Percentiles rank a stretch among this genome's conserved stretches.
phyloP scores from a whole-genome alignment of 2,797 vertebrate genomes.

The Coccyzus lansbergi region DNA sequence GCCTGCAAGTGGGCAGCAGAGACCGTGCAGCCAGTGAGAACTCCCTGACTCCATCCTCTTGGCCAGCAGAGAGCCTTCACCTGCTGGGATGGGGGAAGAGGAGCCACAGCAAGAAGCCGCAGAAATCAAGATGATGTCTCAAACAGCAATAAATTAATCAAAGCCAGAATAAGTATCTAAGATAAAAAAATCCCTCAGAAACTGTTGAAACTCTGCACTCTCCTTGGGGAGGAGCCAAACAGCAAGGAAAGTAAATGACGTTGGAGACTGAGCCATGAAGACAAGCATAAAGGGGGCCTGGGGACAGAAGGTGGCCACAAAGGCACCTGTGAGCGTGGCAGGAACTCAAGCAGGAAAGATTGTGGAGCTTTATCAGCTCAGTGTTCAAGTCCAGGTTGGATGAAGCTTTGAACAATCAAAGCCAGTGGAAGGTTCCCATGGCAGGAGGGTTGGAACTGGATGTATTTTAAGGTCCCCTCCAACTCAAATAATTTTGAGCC shows the following conservation, averaged over 20 bases:
- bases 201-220: background rate
- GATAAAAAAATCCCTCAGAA: no score
- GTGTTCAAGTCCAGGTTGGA: no score
- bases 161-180: background rate
- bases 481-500: no score
- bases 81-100: rapidly evolving
- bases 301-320: background rate
- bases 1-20: background rate
- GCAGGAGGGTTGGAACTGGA: no score
- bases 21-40: background rate
- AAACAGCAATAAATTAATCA: background rate
- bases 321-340: rapidly evolving
- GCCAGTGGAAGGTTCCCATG: no score
- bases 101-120: background rate
- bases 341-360: background rate
- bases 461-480: no score
- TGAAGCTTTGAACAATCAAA: no score
- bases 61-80: background rate
- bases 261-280: rapidly evolving
- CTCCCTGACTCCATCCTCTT: rapidly evolving
- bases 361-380: background rate
- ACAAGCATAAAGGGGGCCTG: background rate
- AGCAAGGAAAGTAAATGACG: background rate
- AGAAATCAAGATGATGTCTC: background rate
- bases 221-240: conserved; percentile 36